Conservation (phyloP, 2,888 invertebrate species). For the Mesorhabditis belari region DNA sequence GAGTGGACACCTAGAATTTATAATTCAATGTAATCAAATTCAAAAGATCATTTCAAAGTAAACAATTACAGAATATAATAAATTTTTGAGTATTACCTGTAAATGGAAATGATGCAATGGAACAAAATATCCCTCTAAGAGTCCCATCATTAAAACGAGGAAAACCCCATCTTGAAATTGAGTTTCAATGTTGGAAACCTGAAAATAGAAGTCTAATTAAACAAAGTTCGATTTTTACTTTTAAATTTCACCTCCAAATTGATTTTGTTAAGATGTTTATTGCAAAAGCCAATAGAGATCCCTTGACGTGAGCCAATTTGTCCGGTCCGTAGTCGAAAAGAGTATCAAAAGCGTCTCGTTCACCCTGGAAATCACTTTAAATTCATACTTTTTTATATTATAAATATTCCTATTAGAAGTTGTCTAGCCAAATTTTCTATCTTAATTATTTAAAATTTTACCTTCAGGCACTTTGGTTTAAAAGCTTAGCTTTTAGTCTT, state of each 20-base stretch:
- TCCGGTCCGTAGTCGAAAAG: slow-evolving; percentile 98
- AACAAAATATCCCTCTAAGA: slow-evolving; percentile 94
- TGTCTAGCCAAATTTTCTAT: not conserved
- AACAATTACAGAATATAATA: not conserved
- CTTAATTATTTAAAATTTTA: not conserved
- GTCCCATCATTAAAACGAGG: slow-evolving; percentile 84
- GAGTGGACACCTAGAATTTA: slow-evolving; percentile 16
- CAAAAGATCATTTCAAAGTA: no score
- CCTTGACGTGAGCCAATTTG: slow-evolving; percentile 91
- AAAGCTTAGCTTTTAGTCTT: not conserved
- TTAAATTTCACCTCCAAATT: slow-evolving; percentile 72
- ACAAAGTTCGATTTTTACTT: not conserved
- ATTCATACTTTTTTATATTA: not conserved
- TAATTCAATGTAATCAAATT: no score
- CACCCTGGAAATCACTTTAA: slow-evolving; percentile 28
- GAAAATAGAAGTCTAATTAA: not conserved
- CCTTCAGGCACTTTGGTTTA: no score
- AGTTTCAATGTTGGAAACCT: slow-evolving; percentile 73
- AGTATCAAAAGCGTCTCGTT: slow-evolving; percentile 92
- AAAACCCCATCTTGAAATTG: slow-evolving; percentile 93
- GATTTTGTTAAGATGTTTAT: slow-evolving; percentile 91
- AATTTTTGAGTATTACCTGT: slow-evolving; percentile 55
- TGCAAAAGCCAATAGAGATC: slow-evolving; percentile 94
- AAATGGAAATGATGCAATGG: slow-evolving; percentile 87
- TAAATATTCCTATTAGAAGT: not conserved